These are phyloP conservation scores for Harpalus rubripes DNA, from an alignment of 2,888 invertebrate genomes.

Conservation along the genomic window DNA sequence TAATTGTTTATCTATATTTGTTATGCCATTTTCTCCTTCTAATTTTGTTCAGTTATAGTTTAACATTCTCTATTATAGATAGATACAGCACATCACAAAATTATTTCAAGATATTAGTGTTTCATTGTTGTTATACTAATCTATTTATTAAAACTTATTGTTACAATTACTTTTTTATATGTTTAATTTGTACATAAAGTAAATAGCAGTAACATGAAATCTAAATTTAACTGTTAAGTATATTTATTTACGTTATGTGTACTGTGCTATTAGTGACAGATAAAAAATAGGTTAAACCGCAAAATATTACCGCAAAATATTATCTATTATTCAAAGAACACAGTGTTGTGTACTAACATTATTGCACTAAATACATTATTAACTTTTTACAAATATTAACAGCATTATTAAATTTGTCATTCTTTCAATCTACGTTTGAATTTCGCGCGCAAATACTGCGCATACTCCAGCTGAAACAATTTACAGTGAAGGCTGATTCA, in stretches of 20 bases:
- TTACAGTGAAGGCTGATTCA: constrained; percentile 59
- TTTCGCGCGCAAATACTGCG: constrained; percentile 35
- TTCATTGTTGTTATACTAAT: too few relatives aligned
- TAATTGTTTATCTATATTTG: too few relatives aligned
- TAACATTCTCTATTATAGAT: too few relatives aligned
- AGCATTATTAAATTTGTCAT: background rate
- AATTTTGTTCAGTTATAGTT: too few relatives aligned
- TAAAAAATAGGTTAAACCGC: constrained; percentile 4
- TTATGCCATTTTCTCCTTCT: too few relatives aligned
- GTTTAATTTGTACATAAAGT: too few relatives aligned
- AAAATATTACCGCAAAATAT: background rate
- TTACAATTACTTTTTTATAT: too few relatives aligned
- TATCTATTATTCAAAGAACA: background rate
- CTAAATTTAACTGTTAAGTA: too few relatives aligned
- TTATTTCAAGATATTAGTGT: too few relatives aligned
- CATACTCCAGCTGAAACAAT: constrained; percentile 6
- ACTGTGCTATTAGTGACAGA: background rate
- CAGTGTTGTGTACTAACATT: background rate
- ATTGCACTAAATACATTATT: background rate
- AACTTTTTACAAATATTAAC: background rate
- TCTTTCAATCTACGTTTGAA: constrained; percentile 15
- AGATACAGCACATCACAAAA: too few relatives aligned
- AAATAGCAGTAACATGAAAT: too few relatives aligned
- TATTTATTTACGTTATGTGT: background rate
- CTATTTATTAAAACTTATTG: too few relatives aligned